Percentiles rank a stretch among this genome's conserved stretches.
Conservation (phyloP, 2,113 vertebrate species). For the Uropsilus gracilis region DNA sequence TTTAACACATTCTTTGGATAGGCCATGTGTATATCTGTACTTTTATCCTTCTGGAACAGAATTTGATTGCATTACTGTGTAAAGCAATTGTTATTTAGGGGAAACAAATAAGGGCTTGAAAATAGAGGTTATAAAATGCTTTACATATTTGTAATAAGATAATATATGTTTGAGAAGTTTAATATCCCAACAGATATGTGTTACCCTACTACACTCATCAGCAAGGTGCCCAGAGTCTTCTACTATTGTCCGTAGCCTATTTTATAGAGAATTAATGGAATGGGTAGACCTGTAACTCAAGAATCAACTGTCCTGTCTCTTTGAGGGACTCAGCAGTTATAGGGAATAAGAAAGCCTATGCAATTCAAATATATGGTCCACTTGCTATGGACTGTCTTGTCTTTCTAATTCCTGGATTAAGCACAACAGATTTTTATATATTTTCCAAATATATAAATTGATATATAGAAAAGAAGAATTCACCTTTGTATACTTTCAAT, state of each 20-base stretch:
- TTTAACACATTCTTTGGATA: background rate
- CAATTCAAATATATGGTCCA: background rate
- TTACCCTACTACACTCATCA: too few species aligned
- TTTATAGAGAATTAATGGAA: background rate
- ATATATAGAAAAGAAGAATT: background rate
- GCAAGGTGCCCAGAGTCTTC: too few species aligned
- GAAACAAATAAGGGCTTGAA: background rate
- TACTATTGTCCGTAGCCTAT: too few species aligned
- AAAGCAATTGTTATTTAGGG: background rate
- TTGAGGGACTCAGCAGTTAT: background rate
- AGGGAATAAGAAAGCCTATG: background rate
- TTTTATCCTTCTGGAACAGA: background rate
- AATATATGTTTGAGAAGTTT: too few species aligned
- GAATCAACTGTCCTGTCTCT: background rate
- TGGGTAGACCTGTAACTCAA: background rate
- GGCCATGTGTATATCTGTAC: background rate
- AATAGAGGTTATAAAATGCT: background rate
- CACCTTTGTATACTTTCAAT: background rate
- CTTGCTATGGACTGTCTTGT: background rate
- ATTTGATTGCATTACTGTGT: background rate
- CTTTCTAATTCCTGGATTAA: background rate
- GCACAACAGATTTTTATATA: background rate
- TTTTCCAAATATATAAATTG: background rate
- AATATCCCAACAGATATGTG: too few species aligned
- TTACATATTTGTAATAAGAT: background rate